These are phyloP conservation scores for Apaloderma vittatum DNA, from an alignment of 2,113 vertebrate genomes.

Conservation along the genomic window DNA sequence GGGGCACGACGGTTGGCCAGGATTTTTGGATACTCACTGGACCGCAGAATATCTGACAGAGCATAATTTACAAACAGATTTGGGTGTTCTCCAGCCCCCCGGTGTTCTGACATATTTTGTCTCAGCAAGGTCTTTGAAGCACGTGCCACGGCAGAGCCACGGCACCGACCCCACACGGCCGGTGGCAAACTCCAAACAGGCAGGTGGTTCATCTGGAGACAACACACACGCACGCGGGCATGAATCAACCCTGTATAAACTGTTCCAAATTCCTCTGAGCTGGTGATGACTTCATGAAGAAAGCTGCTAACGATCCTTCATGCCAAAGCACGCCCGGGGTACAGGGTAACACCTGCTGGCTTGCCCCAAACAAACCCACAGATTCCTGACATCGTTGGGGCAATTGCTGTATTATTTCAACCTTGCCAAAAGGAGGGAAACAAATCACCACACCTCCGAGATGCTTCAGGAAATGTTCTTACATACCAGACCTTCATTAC, in stretches of 20 bases:
- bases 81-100: background rate
- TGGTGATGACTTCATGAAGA: background rate
- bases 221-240: background rate
- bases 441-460: background rate
- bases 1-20: background rate
- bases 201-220: background rate
- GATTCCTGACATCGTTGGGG: background rate
- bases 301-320: background rate
- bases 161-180: background rate
- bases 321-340: accelerated
- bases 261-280: background rate
- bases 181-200: background rate
- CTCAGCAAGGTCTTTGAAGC: background rate
- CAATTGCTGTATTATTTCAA: background rate
- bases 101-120: background rate
- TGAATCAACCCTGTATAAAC: background rate
- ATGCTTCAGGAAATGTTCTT: background rate
- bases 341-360: background rate
- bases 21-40: background rate
- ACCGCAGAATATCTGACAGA: background rate
- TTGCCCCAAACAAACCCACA: accelerated
- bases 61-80: background rate
- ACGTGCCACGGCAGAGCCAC: background rate
- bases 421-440: background rate
- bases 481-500: background rate